These are phyloP conservation scores for Leptodactylus fallax DNA, from an alignment of 2,797 vertebrate genomes.

Conservation along the genomic window DNA sequence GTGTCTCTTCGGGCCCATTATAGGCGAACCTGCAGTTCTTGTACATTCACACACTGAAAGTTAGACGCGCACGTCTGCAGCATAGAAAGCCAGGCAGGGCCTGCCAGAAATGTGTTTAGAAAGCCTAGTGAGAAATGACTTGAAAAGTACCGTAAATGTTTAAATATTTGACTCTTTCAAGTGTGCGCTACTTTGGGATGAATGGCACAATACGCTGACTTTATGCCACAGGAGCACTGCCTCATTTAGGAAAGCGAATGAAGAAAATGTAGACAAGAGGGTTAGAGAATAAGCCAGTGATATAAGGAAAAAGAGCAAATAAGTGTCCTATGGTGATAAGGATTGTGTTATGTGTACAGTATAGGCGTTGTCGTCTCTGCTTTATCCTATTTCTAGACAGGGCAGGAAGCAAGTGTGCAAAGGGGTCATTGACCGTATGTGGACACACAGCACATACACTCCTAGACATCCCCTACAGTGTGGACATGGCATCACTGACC, in stretches of 20 bases:
- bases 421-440: not conserved
- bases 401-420: not conserved
- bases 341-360: not conserved
- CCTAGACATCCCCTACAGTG: not conserved
- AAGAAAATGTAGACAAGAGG: not conserved
- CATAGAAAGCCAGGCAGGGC: slow-evolving; percentile 23
- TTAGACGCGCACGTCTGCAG: slow-evolving; percentile 23
- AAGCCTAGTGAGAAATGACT: slow-evolving; percentile 22
- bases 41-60: not conserved
- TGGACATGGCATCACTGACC: not conserved
- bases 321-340: not conserved
- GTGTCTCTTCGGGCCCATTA: not conserved
- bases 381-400: not conserved
- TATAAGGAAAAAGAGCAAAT: not conserved
- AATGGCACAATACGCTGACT: slow-evolving; percentile 7
- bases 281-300: not conserved
- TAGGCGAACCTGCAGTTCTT: not conserved
- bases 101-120: slow-evolving; percentile 37
- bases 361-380: not conserved
- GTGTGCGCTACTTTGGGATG: slow-evolving; percentile 27
- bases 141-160: slow-evolving; percentile 33
- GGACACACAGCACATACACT: not conserved
- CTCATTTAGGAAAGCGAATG: slow-evolving; percentile 18
- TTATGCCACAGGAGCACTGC: not conserved
- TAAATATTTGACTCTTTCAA: slow-evolving; percentile 40